phyloP scores from a whole-genome alignment of 2,797 vertebrate genomes.

The Clamator glandarius region DNA sequence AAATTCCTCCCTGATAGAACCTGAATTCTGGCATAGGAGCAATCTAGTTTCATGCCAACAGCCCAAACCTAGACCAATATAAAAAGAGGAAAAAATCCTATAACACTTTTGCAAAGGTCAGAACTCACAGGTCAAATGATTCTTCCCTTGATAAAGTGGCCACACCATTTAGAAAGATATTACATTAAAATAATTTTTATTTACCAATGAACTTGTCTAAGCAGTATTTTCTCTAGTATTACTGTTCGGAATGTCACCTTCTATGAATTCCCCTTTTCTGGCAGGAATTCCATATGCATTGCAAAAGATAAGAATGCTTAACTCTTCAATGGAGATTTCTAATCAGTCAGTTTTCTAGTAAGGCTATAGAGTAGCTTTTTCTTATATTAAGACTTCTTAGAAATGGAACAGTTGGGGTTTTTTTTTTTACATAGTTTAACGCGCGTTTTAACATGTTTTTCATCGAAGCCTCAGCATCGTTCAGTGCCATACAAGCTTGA shows the following conservation, averaged over 20 bases:
- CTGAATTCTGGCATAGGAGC: slow-evolving; percentile 1
- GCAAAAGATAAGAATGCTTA: not conserved
- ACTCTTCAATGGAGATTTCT: not conserved
- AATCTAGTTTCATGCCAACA: not conserved
- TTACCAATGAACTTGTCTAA: not conserved
- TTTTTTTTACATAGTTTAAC: not conserved
- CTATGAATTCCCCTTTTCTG: not conserved
- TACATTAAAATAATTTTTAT: not conserved
- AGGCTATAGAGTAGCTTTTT: not conserved
- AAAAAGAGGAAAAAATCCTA: not conserved
- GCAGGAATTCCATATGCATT: not conserved
- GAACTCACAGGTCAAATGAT: not conserved
- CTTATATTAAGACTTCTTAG: not conserved
- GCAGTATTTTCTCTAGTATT: not conserved
- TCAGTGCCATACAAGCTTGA: not conserved
- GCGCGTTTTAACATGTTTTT: not conserved
- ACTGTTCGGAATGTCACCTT: not conserved
- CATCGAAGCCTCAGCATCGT: not conserved
- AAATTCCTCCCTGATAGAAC: not conserved
- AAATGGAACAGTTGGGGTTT: not conserved
- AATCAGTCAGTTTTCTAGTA: not conserved
- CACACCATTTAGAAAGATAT: not conserved
- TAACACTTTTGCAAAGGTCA: not conserved
- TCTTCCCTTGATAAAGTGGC: not conserved
- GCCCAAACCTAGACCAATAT: not conserved